A percentile compares a stretch with the other conserved stretches of the same genome.
These are phyloP conservation scores for Drosophila virilis DNA, from an alignment of 1,140 invertebrate genomes.

Conservation along the genomic window DNA sequence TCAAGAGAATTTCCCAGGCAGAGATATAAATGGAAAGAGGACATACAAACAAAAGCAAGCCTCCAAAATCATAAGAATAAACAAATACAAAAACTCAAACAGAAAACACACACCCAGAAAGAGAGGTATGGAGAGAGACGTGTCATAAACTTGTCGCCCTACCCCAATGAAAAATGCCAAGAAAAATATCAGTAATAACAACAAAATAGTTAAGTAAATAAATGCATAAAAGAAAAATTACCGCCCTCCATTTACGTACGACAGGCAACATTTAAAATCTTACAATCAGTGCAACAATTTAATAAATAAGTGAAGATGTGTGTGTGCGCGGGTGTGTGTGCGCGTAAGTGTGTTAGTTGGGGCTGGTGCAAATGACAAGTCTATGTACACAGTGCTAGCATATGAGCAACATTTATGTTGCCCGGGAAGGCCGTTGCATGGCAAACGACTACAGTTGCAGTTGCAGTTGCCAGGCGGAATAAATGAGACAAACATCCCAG, in stretches of 20 bases:
- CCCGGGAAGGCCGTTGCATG: constrained; percentile 7
- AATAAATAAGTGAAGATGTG: constrained; percentile 39
- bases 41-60: constrained; percentile 24
- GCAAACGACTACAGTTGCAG: constrained; percentile 19
- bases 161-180: constrained; percentile 29
- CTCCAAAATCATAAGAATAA: constrained; percentile 32
- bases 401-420: constrained; percentile 78
- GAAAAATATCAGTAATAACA: constrained; percentile 13
- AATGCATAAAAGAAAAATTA: constrained; percentile 64
- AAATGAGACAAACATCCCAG: constrained; percentile 41
- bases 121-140: background rate
- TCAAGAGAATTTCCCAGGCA: constrained; percentile 3
- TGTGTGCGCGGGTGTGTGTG: too few relatives aligned
- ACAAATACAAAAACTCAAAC: constrained; percentile 27
- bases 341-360: background rate
- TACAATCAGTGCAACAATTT: constrained; percentile 58
- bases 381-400: constrained; percentile 70
- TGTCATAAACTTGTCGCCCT: constrained; percentile 39
- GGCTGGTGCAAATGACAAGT: constrained; percentile 64
- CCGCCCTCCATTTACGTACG: constrained; percentile 38
- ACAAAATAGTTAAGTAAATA: constrained; percentile 56
- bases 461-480: constrained; percentile 43
- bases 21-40: background rate
- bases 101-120: constrained; percentile 1
- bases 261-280: constrained; percentile 40